Evolutionary conservation across 1,140 invertebrate genomes (phyloP).

Genomic region (Drosophila auraria): DNA sequence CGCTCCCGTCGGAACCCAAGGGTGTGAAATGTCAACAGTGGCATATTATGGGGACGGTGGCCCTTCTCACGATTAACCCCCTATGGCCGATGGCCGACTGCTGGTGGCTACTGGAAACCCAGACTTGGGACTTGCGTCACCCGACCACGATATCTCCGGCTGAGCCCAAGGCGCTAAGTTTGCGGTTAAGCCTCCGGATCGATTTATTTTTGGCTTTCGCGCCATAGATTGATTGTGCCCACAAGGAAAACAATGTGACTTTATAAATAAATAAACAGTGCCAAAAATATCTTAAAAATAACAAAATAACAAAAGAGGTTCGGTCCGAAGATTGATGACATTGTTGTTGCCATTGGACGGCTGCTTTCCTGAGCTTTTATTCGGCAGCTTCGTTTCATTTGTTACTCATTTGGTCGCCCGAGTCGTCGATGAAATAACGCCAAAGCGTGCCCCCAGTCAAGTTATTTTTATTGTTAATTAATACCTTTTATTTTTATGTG

Average conservation of each 20-base stretch:
- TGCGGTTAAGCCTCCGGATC: constrained; percentile 37
- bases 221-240: constrained; percentile 56
- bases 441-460: constrained; percentile 80
- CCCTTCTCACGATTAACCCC: constrained; percentile 50
- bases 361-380: constrained; percentile 40
- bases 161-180: constrained; percentile 55
- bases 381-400: constrained; percentile 43
- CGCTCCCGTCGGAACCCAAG: constrained; percentile 27
- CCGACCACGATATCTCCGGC: constrained; percentile 58
- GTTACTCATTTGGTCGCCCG: constrained; percentile 17
- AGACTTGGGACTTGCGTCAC: constrained; percentile 71
- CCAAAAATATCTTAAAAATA: constrained; percentile 75
- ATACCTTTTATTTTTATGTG: constrained; percentile 77
- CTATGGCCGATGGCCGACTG: neutral
- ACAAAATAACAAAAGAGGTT: constrained; percentile 60
- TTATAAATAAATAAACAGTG: constrained; percentile 74
- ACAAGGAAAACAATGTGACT: constrained; percentile 46
- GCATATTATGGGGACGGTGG: constrained; percentile 14
- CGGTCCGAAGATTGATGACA: constrained; percentile 65
- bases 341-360: constrained; percentile 44
- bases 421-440: constrained; percentile 68
- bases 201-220: constrained; percentile 74
- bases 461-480: constrained; percentile 81
- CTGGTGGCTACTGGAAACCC: constrained; percentile 17
- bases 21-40: constrained; percentile 54